These are phyloP conservation scores for Lasiurus borealis DNA, from an alignment of 2,113 vertebrate genomes.

Conservation along the genomic window DNA sequence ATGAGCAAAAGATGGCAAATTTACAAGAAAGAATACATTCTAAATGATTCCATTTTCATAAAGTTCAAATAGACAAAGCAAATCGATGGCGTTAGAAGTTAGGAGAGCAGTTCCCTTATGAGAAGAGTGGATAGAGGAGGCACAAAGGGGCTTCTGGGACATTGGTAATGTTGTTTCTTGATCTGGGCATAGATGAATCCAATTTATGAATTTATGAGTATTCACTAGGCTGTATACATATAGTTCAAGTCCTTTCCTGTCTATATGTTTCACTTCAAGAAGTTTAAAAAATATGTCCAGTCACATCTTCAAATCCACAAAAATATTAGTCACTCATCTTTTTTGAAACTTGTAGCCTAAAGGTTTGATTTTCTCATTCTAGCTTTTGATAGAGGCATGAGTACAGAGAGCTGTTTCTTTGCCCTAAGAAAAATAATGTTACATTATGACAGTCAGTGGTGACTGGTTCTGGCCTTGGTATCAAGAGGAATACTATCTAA, in stretches of 20 bases:
- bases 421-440: background rate
- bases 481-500: background rate
- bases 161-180: background rate
- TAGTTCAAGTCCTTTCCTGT: background rate
- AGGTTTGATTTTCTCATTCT: background rate
- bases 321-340: background rate
- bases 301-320: background rate
- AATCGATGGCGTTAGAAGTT: background rate
- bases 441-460: background rate
- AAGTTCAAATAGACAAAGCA: background rate
- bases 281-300: background rate
- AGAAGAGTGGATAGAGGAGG: background rate
- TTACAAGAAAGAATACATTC: background rate
- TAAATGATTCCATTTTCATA: background rate
- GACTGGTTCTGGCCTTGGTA: background rate
- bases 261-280: background rate
- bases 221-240: background rate
- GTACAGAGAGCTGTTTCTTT: background rate
- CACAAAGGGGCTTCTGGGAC: background rate
- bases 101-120: background rate
- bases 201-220: constrained; percentile 2
- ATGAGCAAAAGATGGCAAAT: background rate
- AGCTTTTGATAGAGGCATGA: background rate
- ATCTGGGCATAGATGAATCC: background rate
- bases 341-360: background rate